Evolutionary conservation across 2,888 invertebrate genomes (phyloP), one percentile per base, ranked within the genome.

Genomic region (Chloromyia formosa): DNA sequence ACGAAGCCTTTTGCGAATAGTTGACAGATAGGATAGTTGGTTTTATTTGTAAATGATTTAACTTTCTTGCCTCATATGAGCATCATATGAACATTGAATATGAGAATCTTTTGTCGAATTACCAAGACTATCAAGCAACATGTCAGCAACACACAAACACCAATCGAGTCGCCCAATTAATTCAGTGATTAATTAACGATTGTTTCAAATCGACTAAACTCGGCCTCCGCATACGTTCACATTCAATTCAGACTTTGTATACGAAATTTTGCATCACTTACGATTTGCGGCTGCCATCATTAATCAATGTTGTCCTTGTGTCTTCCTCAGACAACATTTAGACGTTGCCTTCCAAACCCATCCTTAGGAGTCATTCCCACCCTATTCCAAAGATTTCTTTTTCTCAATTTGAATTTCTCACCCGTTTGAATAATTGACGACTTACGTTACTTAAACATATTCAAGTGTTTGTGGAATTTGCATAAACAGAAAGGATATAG

Each of bases 171-270:
- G 16, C 3, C 12, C 22, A 58, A 58, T 60, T 60, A 60, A 60
- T 60, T 60, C 60, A 60, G 60, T 60, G 60, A 60, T 60, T 60
- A 60, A 60, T 60, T 60, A 60, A 10, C 12, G 23, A 23, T 23
- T 60, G 27, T 60, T 60, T 60, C 23, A 20, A 60, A 60, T 23
- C 27, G 7, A 7, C 20, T 10, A 60, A 49, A 49, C 12, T 3
- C 9, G 22, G 23, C 2, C 60, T 60, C 14, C 60, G 12, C 60
- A 23, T n/a, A 60, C 23, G 3, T 14, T 14, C 27, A 56, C 1
- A 23, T 23, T 20, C 20, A 23, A 4, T 20, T 1, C 58, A 58
- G 58, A 58, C 58, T 1, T 23, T 23, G 23, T 23, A 22, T 60
- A 23, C 60, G 14, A 22, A 23, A 35, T 35, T 60, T 60, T 23